Evolutionary conservation across 2,888 invertebrate species (phyloP), one percentile per base, ranked within the genome.

Genomic region (Nomada goodeniana): DNA sequence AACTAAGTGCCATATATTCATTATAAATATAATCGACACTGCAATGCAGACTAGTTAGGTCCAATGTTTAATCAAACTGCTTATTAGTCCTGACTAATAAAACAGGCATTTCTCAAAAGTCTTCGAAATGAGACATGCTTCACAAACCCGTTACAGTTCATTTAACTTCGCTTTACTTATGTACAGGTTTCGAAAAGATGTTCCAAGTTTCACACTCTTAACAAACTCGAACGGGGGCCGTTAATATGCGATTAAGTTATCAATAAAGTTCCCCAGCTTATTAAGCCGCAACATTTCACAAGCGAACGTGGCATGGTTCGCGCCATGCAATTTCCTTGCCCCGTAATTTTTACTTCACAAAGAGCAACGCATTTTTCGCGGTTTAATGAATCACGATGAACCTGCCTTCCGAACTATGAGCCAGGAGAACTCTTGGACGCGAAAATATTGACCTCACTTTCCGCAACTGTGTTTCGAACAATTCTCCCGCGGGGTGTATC

Each of bases 321-420:
- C 47, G 23, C 50, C 55, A 55, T 74, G 69, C 73, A 79, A 81
- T 74, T 65, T 79, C 50, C 69, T 18, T 15, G 36, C 55, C 10
- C 42, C 60, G 53, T 29, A 70, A 60, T 44, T 69, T 73, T 65
- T 69, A 18, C 13, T 53, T 36, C 15, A 5, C 42, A 11, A 20
- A 50, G 11, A 20, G 55, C 47, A 61, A 72, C 47, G 44, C 68
- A 50, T 59, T 59, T 26, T 47, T 55, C n/a, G n/a, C 42, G 50
- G 52, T 79, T 79, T 81, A 79, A 79, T 52, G 79, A 73, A 79
- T 72, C 67, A 50, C 80, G 44, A 73, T 64, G 59, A 73, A 55
- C 67, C 63, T 42, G 57, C 26, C 23, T 64, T 60, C 52, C 57
- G 52, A 73, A 59, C 23, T 0, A 11, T 55, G 5, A 29, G 20